Percentiles rank a stretch among this genome's conserved stretches.
These are phyloP conservation scores for Sprattus sprattus DNA, from an alignment of 2,113 vertebrate genomes.

Conservation along the genomic window DNA sequence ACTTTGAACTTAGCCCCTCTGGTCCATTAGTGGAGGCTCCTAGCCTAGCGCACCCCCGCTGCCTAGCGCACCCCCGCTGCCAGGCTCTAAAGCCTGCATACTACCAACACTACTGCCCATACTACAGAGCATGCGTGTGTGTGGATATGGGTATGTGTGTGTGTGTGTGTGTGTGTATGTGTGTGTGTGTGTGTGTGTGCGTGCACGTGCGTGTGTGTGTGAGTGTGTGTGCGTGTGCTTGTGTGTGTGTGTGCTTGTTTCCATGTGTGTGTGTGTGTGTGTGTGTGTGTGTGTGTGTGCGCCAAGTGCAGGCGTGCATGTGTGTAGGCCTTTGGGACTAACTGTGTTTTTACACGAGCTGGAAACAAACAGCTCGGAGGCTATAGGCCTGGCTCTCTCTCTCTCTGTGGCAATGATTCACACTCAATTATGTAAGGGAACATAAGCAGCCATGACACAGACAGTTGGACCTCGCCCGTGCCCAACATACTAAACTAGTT, in stretches of 20 bases:
- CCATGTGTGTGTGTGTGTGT: neutral
- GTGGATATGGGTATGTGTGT: neutral
- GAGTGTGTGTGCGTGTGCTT: neutral
- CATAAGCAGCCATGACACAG: neutral
- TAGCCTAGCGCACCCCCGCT: neutral
- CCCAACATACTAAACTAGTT: neutral
- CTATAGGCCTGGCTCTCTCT: neutral
- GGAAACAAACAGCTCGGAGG: neutral
- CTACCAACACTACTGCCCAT: neutral
- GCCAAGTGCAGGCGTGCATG: no score
- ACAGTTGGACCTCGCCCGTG: neutral
- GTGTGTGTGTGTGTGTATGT: neutral
- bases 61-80: neutral
- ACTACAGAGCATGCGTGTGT: neutral
- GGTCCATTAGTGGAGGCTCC: neutral
- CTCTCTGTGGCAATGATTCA: neutral
- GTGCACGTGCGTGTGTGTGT: neutral
- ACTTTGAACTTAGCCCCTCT: neutral
- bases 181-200: neutral
- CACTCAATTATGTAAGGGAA: conserved; percentile 11
- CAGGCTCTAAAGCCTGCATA: neutral
- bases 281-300: neutral
- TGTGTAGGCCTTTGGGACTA: neutral
- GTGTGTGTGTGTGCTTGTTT: neutral
- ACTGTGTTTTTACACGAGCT: neutral